Percentiles rank a stretch among this genome's conserved stretches.
These are phyloP conservation scores for Lithosia quadra DNA, from an alignment of 2,888 invertebrate genomes.

Conservation along the genomic window DNA sequence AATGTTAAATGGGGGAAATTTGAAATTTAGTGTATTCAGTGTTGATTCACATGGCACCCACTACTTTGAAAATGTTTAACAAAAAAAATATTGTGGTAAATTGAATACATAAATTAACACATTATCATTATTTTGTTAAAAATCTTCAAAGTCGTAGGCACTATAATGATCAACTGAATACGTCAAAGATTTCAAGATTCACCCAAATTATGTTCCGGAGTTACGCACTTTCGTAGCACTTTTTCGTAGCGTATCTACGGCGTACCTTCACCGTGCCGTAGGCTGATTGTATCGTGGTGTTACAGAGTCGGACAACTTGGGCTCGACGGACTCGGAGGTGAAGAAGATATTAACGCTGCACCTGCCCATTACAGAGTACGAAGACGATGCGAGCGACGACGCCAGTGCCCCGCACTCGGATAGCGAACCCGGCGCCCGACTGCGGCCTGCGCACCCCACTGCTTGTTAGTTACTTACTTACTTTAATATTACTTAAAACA, in stretches of 20 bases:
- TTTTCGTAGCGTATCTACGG: slow-evolving; percentile 39
- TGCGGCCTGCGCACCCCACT: slow-evolving; percentile 76
- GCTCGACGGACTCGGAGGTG: slow-evolving; percentile 97
- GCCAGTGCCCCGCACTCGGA: slow-evolving; percentile 87
- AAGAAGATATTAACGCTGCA: slow-evolving; percentile 97
- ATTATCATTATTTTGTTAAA: too few relatives aligned
- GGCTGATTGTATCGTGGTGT: slow-evolving; percentile 49
- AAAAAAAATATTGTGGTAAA: too few relatives aligned
- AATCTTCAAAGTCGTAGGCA: too few relatives aligned
- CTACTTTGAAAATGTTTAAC: too few relatives aligned
- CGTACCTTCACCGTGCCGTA: slow-evolving; percentile 18
- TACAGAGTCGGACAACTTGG: slow-evolving; percentile 97
- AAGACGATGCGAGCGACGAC: slow-evolving; percentile 92
- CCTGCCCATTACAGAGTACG: slow-evolving; percentile 97
- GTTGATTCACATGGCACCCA: too few relatives aligned
- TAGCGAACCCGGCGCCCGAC: slow-evolving; percentile 77
- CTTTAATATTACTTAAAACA: neutral
- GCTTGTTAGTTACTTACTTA: slow-evolving; percentile 64
- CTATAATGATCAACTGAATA: too few relatives aligned
- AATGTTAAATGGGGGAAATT: neutral
- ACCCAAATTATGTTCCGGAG: too few relatives aligned
- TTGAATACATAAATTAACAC: too few relatives aligned
- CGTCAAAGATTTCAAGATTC: too few relatives aligned
- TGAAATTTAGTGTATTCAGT: too few relatives aligned
- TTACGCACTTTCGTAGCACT: slow-evolving; percentile 29